A percentile compares a stretch with the other conserved stretches of the same genome.
Evolutionary conservation across 2,888 invertebrate genomes (phyloP).

Genomic region (Spilosoma lubricipeda): DNA sequence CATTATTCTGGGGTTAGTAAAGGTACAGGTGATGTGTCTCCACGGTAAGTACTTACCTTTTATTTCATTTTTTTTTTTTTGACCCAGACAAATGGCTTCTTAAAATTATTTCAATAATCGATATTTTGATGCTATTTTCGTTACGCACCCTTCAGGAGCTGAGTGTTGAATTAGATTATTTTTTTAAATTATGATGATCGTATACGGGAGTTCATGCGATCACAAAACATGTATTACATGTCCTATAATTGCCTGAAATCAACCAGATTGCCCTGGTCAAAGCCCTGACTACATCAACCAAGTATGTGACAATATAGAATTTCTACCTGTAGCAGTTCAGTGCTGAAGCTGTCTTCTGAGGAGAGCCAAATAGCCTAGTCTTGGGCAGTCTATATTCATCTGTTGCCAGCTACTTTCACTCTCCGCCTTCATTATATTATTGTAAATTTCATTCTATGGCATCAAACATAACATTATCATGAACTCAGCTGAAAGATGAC

Average conservation of each 20-base stretch:
- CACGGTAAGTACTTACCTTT: constrained; percentile 78
- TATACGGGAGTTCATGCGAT: background rate
- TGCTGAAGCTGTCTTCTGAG: too few relatives aligned
- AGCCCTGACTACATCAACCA: background rate
- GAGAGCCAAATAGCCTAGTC: too few relatives aligned
- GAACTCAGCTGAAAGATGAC: too few relatives aligned
- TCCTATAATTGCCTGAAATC: background rate
- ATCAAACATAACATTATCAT: background rate
- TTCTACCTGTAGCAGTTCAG: too few relatives aligned
- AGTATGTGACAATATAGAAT: background rate
- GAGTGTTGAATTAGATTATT: background rate
- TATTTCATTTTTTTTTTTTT: background rate
- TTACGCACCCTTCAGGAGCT: background rate
- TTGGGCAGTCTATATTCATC: too few relatives aligned
- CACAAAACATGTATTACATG: background rate
- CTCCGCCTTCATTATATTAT: too few relatives aligned
- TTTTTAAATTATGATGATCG: background rate
- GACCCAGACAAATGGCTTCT: background rate
- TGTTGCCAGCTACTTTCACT: too few relatives aligned
- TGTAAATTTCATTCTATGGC: background rate
- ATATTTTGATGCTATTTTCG: constrained; percentile 9
- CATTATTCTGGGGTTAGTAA: constrained; percentile 92
- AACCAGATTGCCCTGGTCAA: background rate
- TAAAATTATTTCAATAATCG: background rate
- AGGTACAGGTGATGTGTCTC: constrained; percentile 88